phyloP scores from a whole-genome alignment of 2,888 invertebrate genomes.

The Phengaris alcon region DNA sequence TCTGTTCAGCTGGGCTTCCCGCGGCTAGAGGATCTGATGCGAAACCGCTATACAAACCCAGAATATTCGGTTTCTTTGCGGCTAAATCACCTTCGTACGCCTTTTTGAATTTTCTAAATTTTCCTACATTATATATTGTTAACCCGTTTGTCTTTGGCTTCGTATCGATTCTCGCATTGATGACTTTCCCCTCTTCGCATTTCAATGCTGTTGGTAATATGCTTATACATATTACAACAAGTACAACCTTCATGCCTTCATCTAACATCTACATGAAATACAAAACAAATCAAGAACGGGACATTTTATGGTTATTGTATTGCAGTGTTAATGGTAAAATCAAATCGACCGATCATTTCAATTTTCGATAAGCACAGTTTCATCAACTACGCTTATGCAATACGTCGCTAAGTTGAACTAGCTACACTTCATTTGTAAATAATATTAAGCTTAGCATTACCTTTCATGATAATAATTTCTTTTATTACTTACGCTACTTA shows the following conservation, averaged over 20 bases:
- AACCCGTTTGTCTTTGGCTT: slow-evolving; percentile 43
- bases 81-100: slow-evolving; percentile 30
- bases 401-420: background rate
- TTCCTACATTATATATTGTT: slow-evolving; percentile 49
- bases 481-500: too few relatives aligned
- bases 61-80: slow-evolving; percentile 31
- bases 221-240: slow-evolving; percentile 33
- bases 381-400: background rate
- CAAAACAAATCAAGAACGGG: slow-evolving; percentile 40
- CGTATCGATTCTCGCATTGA: slow-evolving; percentile 45
- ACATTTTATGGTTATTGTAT: slow-evolving; percentile 44
- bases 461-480: too few relatives aligned
- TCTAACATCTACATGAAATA: slow-evolving; percentile 31
- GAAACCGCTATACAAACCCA: slow-evolving; percentile 52
- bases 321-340: slow-evolving; percentile 33
- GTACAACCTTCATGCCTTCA: slow-evolving; percentile 37
- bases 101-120: slow-evolving; percentile 42
- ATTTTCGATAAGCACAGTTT: slow-evolving; percentile 32
- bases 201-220: slow-evolving; percentile 34
- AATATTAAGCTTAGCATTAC: too few relatives aligned
- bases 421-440: too few relatives aligned
- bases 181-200: slow-evolving; percentile 33
- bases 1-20: slow-evolving; percentile 39
- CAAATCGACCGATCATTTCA: slow-evolving; percentile 44
- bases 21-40: slow-evolving; percentile 36